Conservation (phyloP, 23 tunicate species). For the Styela plicata region DNA sequence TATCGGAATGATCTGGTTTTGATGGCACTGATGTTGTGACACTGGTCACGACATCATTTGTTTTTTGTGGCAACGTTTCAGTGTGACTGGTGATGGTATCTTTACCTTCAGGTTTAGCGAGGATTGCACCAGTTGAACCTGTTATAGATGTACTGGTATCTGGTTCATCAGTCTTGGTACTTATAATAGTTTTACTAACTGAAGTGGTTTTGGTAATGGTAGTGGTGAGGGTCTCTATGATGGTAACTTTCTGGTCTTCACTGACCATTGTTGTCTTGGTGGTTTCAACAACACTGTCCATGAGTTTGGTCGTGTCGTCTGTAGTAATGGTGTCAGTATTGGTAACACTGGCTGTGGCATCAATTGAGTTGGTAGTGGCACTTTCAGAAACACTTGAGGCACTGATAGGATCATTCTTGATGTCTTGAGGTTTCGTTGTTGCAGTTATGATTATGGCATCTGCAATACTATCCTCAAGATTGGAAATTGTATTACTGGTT, state of each 20-base stretch:
- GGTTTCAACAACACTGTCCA: conserved; percentile 18
- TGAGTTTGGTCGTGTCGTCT: background rate
- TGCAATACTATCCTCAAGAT: background rate
- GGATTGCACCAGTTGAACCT: background rate
- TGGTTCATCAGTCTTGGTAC: background rate
- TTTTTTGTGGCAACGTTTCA: background rate
- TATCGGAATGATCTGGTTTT: background rate
- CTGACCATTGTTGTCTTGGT: background rate
- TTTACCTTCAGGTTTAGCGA: background rate
- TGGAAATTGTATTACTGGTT: conserved; percentile 13
- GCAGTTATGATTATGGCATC: background rate
- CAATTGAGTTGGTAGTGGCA: background rate
- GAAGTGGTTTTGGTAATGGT: conserved; percentile 12
- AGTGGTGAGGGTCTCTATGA: conserved; percentile 8
- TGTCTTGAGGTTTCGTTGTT: background rate
- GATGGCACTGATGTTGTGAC: background rate
- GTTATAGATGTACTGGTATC: background rate
- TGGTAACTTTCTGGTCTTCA: background rate
- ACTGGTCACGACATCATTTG: background rate
- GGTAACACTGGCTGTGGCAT: background rate
- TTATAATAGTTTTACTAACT: background rate
- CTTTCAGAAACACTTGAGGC: background rate
- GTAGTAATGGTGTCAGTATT: background rate
- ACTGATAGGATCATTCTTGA: background rate
- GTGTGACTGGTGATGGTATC: background rate